Conservation (phyloP, 2,113 vertebrate species). For the Paraplagusia blochii region DNA sequence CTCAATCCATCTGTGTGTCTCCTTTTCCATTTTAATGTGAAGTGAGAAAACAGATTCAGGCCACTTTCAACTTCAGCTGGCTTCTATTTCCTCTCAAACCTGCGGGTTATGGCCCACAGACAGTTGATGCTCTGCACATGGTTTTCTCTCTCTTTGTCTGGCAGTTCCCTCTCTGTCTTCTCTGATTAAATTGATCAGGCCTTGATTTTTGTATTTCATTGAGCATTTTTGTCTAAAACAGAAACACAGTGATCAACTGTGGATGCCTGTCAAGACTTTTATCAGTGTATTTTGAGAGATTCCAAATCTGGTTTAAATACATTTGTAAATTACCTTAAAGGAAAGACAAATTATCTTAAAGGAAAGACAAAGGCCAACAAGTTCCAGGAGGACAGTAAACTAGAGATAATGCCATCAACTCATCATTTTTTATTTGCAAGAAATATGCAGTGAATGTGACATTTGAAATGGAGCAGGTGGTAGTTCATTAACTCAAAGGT, state of each 20-base stretch:
- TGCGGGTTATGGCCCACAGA: constrained; percentile 64
- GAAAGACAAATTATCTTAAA: not conserved
- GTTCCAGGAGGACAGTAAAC: no score
- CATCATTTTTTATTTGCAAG: constrained; percentile 15
- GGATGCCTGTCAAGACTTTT: constrained; percentile 22
- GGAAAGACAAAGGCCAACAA: no score
- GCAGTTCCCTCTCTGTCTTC: constrained; percentile 44
- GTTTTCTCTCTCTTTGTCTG: constrained; percentile 52
- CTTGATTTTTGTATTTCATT: constrained; percentile 50
- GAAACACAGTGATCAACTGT: constrained; percentile 5
- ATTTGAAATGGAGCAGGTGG: constrained; percentile 56
- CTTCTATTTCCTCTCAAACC: constrained; percentile 62
- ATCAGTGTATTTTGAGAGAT: constrained; percentile 15
- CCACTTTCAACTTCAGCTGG: constrained; percentile 60
- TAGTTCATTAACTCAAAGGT: constrained; percentile 61
- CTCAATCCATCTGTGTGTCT: constrained; percentile 43
- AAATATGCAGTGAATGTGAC: constrained; percentile 35
- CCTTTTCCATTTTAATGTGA: constrained; percentile 38
- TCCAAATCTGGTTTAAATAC: constrained; percentile 5
- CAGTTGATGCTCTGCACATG: constrained; percentile 61
- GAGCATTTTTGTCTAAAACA: constrained; percentile 42
- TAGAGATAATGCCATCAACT: constrained; percentile 24
- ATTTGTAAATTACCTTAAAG: constrained; percentile 1
- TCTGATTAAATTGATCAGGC: constrained; percentile 54
- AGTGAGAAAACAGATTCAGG: constrained; percentile 62